Percentiles rank a stretch among this genome's conserved stretches.
These are phyloP conservation scores for Drosophila littoralis DNA, from an alignment of 1,140 invertebrate genomes.

Conservation along the genomic window DNA sequence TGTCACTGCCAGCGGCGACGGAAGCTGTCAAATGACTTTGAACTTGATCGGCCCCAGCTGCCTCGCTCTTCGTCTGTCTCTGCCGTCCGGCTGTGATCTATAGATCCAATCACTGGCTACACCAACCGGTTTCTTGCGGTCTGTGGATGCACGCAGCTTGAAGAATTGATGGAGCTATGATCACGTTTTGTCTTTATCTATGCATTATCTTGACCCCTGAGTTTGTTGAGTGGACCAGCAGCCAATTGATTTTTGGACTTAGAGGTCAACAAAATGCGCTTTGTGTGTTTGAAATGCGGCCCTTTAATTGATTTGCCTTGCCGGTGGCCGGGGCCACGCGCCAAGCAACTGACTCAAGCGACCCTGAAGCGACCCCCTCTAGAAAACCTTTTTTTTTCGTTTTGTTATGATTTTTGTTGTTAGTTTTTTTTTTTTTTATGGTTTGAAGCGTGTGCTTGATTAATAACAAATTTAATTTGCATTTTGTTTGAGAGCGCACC, in stretches of 20 bases:
- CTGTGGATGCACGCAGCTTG: constrained; percentile 42
- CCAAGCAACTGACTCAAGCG: constrained; percentile 8
- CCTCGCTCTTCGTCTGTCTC: constrained; percentile 28
- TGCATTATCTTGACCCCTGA: constrained; percentile 38
- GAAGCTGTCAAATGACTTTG: constrained; percentile 64
- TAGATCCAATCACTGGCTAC: constrained; percentile 6
- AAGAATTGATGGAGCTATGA: constrained; percentile 56
- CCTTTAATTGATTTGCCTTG: constrained; percentile 79
- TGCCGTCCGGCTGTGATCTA: not conserved
- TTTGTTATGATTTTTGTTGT: constrained; percentile 12
- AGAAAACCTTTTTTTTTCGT: constrained; percentile 23
- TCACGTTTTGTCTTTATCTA: constrained; percentile 62
- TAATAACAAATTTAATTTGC: constrained; percentile 80
- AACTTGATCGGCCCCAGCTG: constrained; percentile 63
- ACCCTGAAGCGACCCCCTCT: constrained; percentile 51
- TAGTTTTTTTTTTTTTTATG: constrained; percentile 11
- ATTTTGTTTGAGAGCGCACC: constrained; percentile 52
- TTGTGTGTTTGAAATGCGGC: constrained; percentile 44
- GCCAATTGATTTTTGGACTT: constrained; percentile 46
- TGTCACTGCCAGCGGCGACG: constrained; percentile 45
- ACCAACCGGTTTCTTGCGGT: constrained; percentile 51
- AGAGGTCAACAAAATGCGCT: constrained; percentile 56
- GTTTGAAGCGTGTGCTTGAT: constrained; percentile 56
- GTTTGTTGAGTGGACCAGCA: constrained; percentile 44
- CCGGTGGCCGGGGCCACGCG: constrained; percentile 41